phyloP scores from a whole-genome alignment of 2,888 invertebrate species.

The Catocala nupta region DNA sequence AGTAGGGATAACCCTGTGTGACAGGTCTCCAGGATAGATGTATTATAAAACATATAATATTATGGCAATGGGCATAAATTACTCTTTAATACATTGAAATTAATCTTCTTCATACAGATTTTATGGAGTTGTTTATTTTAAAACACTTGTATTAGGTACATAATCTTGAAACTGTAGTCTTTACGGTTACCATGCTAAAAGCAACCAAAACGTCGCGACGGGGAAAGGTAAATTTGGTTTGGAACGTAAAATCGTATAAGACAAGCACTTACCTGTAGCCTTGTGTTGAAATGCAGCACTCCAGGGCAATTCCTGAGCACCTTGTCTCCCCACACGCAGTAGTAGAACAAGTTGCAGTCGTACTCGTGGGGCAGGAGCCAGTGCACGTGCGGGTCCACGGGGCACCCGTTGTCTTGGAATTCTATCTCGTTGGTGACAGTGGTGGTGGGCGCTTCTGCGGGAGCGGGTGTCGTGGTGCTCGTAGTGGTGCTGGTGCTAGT shows the following conservation, averaged over 20 bases:
- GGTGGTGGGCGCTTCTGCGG: conserved; percentile 2
- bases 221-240: conserved; percentile 21
- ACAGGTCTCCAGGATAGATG: too few species aligned
- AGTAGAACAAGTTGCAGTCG: conserved; percentile 73
- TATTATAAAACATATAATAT: too few species aligned
- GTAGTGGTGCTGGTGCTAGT: conserved; percentile 19
- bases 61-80: too few species aligned
- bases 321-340: conserved; percentile 73
- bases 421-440: conserved; percentile 37
- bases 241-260: conserved; percentile 29
- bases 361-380: conserved; percentile 70
- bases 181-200: too few species aligned
- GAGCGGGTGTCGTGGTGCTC: conserved; percentile 11
- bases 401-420: conserved; percentile 73
- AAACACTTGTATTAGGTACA: too few species aligned
- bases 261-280: conserved; percentile 58
- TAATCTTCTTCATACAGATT: too few species aligned
- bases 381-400: conserved; percentile 67
- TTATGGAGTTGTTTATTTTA: too few species aligned
- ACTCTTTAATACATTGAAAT: too few species aligned
- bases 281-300: conserved; percentile 65
- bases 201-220: too few species aligned
- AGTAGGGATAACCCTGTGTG: too few species aligned
- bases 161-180: too few species aligned
- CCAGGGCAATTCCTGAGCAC: conserved; percentile 57